Percentiles rank a stretch among this genome's conserved stretches.
Evolutionary conservation across 2,113 vertebrate species (phyloP).

Genomic region (Xiphias gladius): DNA sequence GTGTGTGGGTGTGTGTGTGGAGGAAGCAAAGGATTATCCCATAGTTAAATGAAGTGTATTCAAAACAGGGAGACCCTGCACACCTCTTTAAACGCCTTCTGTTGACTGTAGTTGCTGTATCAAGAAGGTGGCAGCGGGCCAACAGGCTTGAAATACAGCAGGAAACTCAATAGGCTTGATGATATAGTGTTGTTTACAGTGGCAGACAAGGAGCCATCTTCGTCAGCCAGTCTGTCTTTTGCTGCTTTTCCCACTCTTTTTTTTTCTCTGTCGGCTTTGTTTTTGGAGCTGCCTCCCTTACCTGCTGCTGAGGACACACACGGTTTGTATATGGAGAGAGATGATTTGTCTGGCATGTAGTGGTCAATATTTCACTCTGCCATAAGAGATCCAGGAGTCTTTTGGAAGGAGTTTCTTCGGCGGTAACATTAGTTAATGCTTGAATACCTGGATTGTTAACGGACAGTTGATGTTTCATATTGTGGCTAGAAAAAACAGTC

Average conservation of each 20-base stretch:
- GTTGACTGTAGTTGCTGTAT: conserved; percentile 72
- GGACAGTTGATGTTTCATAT: conserved; percentile 33
- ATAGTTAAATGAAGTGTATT: conserved; percentile 85
- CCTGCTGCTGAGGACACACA: conserved; percentile 43
- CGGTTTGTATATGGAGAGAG: conserved; percentile 25
- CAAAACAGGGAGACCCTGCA: conserved; percentile 75
- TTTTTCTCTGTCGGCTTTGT: neutral
- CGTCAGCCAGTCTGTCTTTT: conserved; percentile 64
- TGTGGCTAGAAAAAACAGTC: conserved; percentile 17
- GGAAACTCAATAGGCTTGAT: conserved; percentile 85
- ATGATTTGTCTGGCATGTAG: conserved; percentile 22
- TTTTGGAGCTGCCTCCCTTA: conserved; percentile 20
- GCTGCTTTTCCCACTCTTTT: neutral
- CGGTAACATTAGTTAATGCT: conserved; percentile 24
- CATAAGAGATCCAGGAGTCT: conserved; percentile 22
- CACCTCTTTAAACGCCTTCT: conserved; percentile 79
- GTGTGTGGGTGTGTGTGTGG: conserved; percentile 42
- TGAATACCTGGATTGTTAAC: conserved; percentile 14
- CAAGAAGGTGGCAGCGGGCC: conserved; percentile 78
- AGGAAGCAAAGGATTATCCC: conserved; percentile 82
- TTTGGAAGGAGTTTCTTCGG: conserved; percentile 43
- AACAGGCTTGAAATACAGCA: conserved; percentile 71
- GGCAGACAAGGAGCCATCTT: conserved; percentile 68
- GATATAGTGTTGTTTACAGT: conserved; percentile 82
- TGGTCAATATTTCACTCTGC: conserved; percentile 20